Percentiles rank a stretch among this genome's conserved stretches.
Evolutionary conservation across 2,888 invertebrate genomes (phyloP).

Genomic region (Aleiodes leptofemur): DNA sequence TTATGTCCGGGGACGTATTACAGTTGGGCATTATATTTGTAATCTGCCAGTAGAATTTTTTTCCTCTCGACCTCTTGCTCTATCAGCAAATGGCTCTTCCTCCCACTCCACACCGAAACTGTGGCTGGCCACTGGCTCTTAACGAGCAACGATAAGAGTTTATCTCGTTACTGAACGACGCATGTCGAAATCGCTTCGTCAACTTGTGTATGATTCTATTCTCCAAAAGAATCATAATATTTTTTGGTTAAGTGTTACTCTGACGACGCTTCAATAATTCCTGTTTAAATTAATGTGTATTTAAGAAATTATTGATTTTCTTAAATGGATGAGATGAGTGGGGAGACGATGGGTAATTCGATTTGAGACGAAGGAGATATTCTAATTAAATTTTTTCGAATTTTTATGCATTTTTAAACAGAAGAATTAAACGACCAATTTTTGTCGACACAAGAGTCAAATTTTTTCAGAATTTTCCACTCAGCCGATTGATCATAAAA

Average conservation of each 20-base stretch:
- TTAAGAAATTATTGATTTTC: no score
- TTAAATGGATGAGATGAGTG: no score
- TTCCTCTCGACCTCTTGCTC: constrained; percentile 42
- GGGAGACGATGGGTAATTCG: no score
- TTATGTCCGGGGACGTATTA: constrained; percentile 27
- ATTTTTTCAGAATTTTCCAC: no score
- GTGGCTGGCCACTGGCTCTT: constrained; percentile 38
- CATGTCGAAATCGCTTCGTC: constrained; percentile 44
- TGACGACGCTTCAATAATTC: no score
- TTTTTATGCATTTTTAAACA: no score
- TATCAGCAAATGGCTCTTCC: neutral
- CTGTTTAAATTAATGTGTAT: no score
- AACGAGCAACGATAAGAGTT: constrained; percentile 55
- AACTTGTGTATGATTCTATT: constrained; percentile 10
- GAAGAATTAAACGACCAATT: no score
- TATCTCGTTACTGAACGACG: constrained; percentile 51
- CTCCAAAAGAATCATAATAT: constrained; percentile 17
- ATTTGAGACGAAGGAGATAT: no score
- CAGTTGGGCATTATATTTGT: constrained; percentile 18
- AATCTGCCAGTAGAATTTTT: neutral
- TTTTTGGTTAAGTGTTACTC: neutral
- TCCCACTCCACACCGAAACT: constrained; percentile 25
- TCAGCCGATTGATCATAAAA: no score
- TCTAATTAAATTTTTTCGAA: no score
- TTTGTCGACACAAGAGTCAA: no score